phyloP scores from a whole-genome alignment of 2,113 vertebrate genomes.

The Malurus elegans region DNA sequence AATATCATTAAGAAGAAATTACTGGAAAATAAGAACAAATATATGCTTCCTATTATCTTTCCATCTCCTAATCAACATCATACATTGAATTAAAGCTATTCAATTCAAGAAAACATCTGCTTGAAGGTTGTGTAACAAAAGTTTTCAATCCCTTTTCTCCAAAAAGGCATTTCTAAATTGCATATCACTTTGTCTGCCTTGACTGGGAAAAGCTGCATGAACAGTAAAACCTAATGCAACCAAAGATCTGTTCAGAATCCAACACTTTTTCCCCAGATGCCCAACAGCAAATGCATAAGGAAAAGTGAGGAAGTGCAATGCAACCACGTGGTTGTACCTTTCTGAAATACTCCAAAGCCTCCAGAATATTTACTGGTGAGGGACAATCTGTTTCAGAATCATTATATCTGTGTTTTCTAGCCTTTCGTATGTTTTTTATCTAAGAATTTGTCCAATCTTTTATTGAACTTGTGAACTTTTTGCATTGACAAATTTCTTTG shows the following conservation, averaged over 20 bases:
- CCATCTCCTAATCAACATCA: not conserved
- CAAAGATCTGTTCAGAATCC: not conserved
- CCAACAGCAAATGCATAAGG: not conserved
- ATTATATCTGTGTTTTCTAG: not conserved
- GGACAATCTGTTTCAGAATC: not conserved
- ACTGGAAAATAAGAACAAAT: not conserved
- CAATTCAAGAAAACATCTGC: not conserved
- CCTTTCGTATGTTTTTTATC: accelerated
- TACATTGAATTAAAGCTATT: not conserved
- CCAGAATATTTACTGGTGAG: not conserved
- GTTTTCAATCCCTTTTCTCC: not conserved
- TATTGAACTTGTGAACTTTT: not conserved
- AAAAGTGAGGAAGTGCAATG: not conserved
- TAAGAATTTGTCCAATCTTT: not conserved
- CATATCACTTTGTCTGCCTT: not conserved
- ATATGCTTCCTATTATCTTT: not conserved
- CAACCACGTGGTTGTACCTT: not conserved
- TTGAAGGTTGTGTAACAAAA: not conserved
- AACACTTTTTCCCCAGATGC: not conserved
- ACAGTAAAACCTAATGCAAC: not conserved
- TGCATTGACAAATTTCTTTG: not conserved
- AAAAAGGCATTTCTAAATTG: not conserved
- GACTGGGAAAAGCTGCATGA: not conserved
- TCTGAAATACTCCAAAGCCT: not conserved
- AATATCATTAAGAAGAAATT: not conserved